These are phyloP conservation scores for Diloba caeruleocephala DNA, from an alignment of 2,888 invertebrate species.

Conservation along the genomic window DNA sequence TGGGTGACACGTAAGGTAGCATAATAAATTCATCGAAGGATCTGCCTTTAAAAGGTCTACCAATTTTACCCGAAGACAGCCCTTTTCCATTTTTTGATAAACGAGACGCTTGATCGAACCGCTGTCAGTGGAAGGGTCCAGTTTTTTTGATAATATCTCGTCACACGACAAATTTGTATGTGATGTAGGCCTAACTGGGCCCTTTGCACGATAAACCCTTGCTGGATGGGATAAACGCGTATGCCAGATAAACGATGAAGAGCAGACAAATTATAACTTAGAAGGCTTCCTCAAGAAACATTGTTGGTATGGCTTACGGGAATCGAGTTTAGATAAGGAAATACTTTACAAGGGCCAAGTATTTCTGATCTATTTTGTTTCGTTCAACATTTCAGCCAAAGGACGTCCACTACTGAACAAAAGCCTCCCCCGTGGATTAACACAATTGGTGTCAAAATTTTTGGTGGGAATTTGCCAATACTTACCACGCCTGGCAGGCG, in stretches of 20 bases:
- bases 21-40: conserved; percentile 66
- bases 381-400: too few relatives aligned
- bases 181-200: conserved; percentile 69
- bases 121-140: conserved; percentile 68
- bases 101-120: conserved; percentile 78
- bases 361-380: not conserved
- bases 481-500: too few relatives aligned
- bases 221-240: conserved; percentile 50
- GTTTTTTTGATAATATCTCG: conserved; percentile 82
- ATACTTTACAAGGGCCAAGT: not conserved
- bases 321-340: not conserved
- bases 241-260: conserved; percentile 33
- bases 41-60: conserved; percentile 62
- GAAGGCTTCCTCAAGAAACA: conserved; percentile 1
- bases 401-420: too few relatives aligned
- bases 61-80: conserved; percentile 64
- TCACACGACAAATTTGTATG: conserved; percentile 83
- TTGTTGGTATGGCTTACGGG: not conserved
- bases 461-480: too few relatives aligned
- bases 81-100: conserved; percentile 81
- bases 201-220: conserved; percentile 63
- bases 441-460: too few relatives aligned
- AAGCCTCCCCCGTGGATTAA: too few relatives aligned
- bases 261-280: conserved; percentile 20
- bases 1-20: conserved; percentile 52